A percentile compares a stretch with the other conserved stretches of the same genome.
Conservation (phyloP, 2,888 invertebrate species). For the Noctuana brunneofusca region DNA sequence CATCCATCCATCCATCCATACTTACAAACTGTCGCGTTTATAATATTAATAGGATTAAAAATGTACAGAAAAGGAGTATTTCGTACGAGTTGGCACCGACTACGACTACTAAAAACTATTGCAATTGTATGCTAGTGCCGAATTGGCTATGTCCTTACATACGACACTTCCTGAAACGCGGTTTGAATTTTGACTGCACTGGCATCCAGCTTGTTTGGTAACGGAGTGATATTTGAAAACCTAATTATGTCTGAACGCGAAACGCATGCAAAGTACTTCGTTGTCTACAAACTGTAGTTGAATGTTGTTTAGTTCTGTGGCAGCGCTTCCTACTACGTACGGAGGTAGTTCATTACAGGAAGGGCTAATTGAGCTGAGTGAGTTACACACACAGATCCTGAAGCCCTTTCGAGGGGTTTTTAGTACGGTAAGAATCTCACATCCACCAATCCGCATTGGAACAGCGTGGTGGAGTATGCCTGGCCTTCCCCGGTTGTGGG, state of each 20-base stretch:
- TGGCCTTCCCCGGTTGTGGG: too few relatives aligned
- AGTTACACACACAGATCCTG: too few relatives aligned
- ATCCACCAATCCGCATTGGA: too few relatives aligned
- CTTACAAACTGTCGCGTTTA: too few relatives aligned
- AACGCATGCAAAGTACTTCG: conserved; percentile 1
- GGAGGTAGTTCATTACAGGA: not conserved
- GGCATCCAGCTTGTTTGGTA: conserved; percentile 36
- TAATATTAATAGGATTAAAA: too few relatives aligned
- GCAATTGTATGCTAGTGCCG: not conserved
- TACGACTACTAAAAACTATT: not conserved
- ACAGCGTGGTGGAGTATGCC: too few relatives aligned
- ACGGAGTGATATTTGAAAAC: conserved; percentile 51
- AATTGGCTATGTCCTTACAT: conserved; percentile 37
- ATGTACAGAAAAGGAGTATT: too few relatives aligned
- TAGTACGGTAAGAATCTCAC: too few relatives aligned
- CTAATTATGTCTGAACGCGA: conserved; percentile 41
- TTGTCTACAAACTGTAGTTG: conserved; percentile 7
- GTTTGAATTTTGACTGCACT: conserved; percentile 39
- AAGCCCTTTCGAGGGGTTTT: too few relatives aligned
- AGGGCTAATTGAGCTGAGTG: not conserved
- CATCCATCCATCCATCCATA: too few relatives aligned
- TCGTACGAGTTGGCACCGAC: not conserved
- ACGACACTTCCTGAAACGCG: conserved; percentile 46
- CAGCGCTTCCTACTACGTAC: too few relatives aligned
- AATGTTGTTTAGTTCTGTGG: not conserved